Percentiles rank a stretch among this genome's conserved stretches.
phyloP scores from a whole-genome alignment of 1,140 invertebrate species.

The Drosophila virilis region DNA sequence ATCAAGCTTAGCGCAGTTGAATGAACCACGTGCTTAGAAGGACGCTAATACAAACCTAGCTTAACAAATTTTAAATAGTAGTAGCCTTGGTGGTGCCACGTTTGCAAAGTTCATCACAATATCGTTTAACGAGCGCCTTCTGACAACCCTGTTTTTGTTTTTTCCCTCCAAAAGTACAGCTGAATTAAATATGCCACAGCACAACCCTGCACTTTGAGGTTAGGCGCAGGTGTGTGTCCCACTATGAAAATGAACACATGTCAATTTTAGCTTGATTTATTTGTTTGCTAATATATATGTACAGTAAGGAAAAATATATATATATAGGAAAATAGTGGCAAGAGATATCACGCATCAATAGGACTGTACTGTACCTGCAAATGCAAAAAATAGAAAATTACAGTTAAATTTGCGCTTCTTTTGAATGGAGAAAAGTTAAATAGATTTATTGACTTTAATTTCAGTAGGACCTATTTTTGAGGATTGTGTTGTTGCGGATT shows the following conservation, averaged over 20 bases:
- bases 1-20: neutral
- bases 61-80: neutral
- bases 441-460: neutral
- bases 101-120: neutral
- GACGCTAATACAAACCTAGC: neutral
- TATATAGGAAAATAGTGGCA: neutral
- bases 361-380: conserved; percentile 52
- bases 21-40: conserved; percentile 1
- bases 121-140: neutral
- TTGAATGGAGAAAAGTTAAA: neutral
- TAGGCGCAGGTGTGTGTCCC: neutral
- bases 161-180: conserved; percentile 5
- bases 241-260: neutral
- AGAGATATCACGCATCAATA: neutral
- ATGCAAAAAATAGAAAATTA: neutral
- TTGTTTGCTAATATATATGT: neutral
- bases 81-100: neutral
- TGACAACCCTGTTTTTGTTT: conserved; percentile 12
- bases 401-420: neutral
- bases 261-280: neutral
- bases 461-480: conserved; percentile 81
- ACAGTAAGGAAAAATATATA: neutral
- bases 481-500: conserved; percentile 78
- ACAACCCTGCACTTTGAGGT: conserved; percentile 25
- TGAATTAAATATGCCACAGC: neutral